Evolutionary conservation across 2,797 vertebrate genomes (phyloP).

Genomic region (Semaprochilodus insignis): DNA sequence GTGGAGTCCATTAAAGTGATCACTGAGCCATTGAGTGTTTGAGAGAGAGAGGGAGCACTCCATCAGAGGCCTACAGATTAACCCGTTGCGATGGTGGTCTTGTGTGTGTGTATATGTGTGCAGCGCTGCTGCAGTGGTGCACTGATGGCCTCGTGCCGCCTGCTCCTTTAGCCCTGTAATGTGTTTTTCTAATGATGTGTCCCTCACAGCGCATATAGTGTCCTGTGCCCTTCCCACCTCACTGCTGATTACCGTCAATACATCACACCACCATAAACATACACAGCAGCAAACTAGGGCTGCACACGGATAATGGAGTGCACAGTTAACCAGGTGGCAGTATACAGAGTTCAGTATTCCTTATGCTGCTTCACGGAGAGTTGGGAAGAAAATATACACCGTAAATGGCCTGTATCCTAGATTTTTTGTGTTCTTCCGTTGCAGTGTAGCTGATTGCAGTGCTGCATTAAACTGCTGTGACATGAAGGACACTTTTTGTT

Average conservation of each 20-base stretch:
- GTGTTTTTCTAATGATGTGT: constrained; percentile 60
- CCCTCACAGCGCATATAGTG: constrained; percentile 47
- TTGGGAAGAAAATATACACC: background rate
- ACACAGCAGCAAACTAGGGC: background rate
- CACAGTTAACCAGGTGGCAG: background rate
- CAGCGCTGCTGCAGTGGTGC: constrained; percentile 48
- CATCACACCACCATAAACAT: constrained; percentile 21
- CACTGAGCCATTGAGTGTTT: constrained; percentile 61
- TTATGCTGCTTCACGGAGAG: background rate
- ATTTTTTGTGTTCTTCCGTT: too few species aligned
- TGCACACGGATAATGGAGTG: background rate
- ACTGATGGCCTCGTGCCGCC: constrained; percentile 37
- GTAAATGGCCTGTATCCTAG: too few species aligned
- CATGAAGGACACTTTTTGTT: too few species aligned
- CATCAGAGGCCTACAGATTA: constrained; percentile 61
- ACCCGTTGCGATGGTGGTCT: constrained; percentile 20
- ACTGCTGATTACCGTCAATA: constrained; percentile 41
- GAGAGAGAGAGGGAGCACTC: constrained; percentile 43
- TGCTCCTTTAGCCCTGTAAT: constrained; percentile 54
- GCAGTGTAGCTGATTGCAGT: too few species aligned
- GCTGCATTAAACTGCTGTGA: too few species aligned
- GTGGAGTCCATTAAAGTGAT: constrained; percentile 63
- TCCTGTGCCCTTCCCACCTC: constrained; percentile 45
- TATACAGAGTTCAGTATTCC: background rate
- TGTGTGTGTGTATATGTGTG: constrained; percentile 26